Evolutionary conservation across 2,888 invertebrate genomes (phyloP), one percentile per base, ranked within the genome.

Genomic region (Harpagoxenus sublaevis): DNA sequence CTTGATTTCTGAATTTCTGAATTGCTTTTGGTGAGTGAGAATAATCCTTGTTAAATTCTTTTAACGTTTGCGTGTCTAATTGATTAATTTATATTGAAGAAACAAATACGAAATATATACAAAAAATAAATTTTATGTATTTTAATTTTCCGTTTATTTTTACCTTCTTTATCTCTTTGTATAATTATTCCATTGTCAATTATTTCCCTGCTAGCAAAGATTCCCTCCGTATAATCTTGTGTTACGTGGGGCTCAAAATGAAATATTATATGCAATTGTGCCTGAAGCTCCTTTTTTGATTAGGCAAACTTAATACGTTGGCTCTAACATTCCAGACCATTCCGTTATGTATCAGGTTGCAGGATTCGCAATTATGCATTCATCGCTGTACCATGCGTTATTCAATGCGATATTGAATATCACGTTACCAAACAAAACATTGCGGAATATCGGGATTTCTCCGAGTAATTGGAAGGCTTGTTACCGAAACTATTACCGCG

Each of bases 331-430:
- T 79, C 73, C 73, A 18, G 35, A 57, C 35, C 73, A 45, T 57
- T 48, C 60, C 23, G 60, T 12, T 23, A 73, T 51, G 77, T 83
- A 77, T 89, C 86, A 35, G 23, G 57, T 89, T 88, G 88, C 89
- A 71, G 53, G 86, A 84, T 86, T 86, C 85, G 86, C 86, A 89
- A 89, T 89, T 88, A 87, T 75, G 79, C 84, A 83, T 70, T 84
- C 84, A 70, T 65, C 79, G 70, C 55, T 60, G 62, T 45, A 73
- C 31, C 60, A 70, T 71, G 71, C 77, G 81, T 83, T 79, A 60
- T 82, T 83, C 78, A 84, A 87, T 79, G 77, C 75, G 45, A 83
- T 86, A 90, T 90, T 90, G 87, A 86, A 87, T 90, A 83, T 77
- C 88, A 81, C 85, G 84, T 90, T 90, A 84, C 85, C 83, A 84